These are phyloP conservation scores for Brienomyrus longianalis DNA, from an alignment of 2,113 vertebrate genomes.

Conservation along the genomic window DNA sequence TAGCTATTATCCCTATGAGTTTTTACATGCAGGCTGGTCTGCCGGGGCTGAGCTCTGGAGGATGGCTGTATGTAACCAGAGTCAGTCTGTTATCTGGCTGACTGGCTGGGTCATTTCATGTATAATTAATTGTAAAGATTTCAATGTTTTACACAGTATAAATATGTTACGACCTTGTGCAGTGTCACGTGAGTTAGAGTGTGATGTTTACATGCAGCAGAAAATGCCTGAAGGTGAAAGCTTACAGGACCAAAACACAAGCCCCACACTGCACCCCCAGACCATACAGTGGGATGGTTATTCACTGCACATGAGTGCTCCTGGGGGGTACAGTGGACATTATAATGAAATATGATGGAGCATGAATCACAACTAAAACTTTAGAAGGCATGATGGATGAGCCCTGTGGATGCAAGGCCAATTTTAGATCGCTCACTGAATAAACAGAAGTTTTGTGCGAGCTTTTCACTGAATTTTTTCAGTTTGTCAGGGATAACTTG, in stretches of 20 bases:
- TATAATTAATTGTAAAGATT: neutral
- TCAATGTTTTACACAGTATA: neutral
- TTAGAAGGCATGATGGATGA: neutral
- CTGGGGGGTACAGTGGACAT: neutral
- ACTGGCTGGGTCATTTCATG: neutral
- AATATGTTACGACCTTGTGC: neutral
- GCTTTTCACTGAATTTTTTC: neutral
- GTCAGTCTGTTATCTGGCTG: neutral
- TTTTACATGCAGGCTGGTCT: neutral
- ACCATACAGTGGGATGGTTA: neutral
- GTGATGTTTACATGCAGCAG: neutral
- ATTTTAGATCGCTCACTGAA: neutral
- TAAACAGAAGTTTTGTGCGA: neutral
- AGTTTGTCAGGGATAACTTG: neutral
- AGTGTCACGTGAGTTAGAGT: neutral
- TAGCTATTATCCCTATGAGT: neutral
- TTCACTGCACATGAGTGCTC: neutral
- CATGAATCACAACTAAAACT: neutral
- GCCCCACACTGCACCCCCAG: neutral
- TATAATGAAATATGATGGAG: neutral
- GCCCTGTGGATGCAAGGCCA: neutral
- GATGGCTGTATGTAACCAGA: neutral
- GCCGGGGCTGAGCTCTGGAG: neutral
- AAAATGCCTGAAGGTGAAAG: neutral
- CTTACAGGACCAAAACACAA: neutral